These are phyloP conservation scores for Lasioglossum baleicum DNA, from an alignment of 1,140 invertebrate species.

Conservation along the genomic window DNA sequence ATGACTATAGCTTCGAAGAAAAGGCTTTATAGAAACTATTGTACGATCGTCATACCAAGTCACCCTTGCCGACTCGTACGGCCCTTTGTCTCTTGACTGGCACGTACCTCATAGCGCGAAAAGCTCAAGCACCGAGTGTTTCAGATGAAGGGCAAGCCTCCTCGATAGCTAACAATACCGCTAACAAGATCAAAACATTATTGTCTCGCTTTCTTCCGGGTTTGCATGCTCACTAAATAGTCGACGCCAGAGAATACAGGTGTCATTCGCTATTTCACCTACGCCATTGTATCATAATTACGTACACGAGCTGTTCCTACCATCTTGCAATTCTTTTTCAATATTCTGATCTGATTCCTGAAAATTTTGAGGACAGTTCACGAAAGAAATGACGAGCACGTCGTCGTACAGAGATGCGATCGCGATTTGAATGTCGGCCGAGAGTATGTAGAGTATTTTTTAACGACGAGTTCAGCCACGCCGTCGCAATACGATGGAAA, in stretches of 20 bases:
- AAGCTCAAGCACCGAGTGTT: conserved; percentile 48
- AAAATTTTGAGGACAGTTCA: too few relatives aligned
- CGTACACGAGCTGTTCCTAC: neutral
- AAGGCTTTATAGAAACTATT: conserved; percentile 64
- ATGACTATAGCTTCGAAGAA: conserved; percentile 59
- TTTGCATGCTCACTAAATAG: neutral
- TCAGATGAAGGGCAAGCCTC: conserved; percentile 23
- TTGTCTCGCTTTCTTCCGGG: conserved; percentile 27
- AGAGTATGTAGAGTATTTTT: conserved; percentile 5
- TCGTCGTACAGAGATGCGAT: too few relatives aligned
- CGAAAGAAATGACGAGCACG: too few relatives aligned
- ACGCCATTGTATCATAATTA: neutral
- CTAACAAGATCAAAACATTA: conserved; percentile 61
- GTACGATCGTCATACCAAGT: conserved; percentile 63
- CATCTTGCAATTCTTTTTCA: neutral
- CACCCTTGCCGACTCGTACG: conserved; percentile 63
- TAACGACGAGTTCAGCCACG: conserved; percentile 2
- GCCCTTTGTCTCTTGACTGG: conserved; percentile 63
- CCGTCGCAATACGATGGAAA: conserved; percentile 17
- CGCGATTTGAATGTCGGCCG: neutral
- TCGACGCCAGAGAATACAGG: conserved; percentile 14
- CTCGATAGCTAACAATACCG: conserved; percentile 34
- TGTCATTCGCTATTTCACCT: neutral
- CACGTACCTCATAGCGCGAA: conserved; percentile 57
- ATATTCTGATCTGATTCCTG: too few relatives aligned